A percentile compares a stretch with the other conserved stretches of the same genome.
Evolutionary conservation across 2,888 invertebrate genomes (phyloP).

Genomic region (Horisme vitalbata): DNA sequence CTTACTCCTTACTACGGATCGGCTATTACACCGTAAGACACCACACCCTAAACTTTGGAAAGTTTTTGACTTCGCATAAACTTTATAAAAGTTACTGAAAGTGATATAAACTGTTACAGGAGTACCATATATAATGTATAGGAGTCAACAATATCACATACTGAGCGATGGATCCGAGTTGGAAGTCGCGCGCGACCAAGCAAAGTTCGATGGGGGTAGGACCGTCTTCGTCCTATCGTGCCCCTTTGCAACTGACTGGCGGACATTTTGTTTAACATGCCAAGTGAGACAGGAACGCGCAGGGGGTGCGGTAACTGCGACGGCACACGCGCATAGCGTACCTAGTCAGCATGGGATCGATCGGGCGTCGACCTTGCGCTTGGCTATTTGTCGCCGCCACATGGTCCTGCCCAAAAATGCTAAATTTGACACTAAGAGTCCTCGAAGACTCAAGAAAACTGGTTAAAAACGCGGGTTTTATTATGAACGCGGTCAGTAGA

Average conservation of each 20-base stretch:
- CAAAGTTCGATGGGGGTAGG: not conserved
- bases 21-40: not conserved
- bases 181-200: conserved; percentile 1
- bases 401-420: not conserved
- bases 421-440: not conserved
- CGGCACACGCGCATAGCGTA: conserved; percentile 21
- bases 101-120: not conserved
- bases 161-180: not conserved
- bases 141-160: not conserved
- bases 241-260: conserved; percentile 9
- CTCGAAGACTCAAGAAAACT: not conserved
- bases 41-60: not conserved
- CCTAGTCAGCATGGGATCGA: conserved; percentile 9
- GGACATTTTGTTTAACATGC: conserved; percentile 8
- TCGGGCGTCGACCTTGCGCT: conserved; percentile 14
- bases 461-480: not conserved
- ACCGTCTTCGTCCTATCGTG: conserved; percentile 1
- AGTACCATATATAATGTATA: not conserved
- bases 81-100: not conserved
- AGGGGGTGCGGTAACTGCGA: conserved; percentile 15
- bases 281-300: conserved; percentile 7
- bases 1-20: not conserved
- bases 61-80: not conserved
- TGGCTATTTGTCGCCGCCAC: not conserved
- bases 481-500: too few species aligned